A percentile compares a stretch with the other conserved stretches of the same genome.
Conservation (phyloP, 2,113 vertebrate species). For the Rhodinocichla rosea region DNA sequence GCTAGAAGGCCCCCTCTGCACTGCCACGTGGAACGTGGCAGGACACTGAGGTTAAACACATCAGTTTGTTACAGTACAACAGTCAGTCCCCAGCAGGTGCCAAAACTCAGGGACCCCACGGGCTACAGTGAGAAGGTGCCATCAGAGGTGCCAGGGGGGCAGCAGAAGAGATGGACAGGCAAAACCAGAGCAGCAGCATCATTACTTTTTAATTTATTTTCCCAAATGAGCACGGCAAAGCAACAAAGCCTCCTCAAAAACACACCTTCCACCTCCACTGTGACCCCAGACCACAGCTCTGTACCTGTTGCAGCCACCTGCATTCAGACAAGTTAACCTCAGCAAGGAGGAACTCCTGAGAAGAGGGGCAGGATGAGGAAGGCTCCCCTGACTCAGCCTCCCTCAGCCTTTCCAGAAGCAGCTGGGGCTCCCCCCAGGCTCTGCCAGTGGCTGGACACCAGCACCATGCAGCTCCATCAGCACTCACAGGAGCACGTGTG, state of each 20-base stretch:
- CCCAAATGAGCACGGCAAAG: neutral
- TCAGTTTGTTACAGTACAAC: slow-evolving; percentile 39
- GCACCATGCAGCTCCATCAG: neutral
- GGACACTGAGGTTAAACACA: slow-evolving; percentile 11
- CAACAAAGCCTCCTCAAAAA: neutral
- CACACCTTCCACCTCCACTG: neutral
- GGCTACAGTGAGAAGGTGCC: neutral
- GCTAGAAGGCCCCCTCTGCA: slow-evolving; percentile 42
- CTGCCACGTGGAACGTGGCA: neutral
- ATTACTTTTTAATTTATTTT: neutral
- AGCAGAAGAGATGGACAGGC: slow-evolving; percentile 1
- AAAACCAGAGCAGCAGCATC: neutral
- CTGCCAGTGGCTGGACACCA: neutral
- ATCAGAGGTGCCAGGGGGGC: neutral
- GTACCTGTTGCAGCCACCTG: neutral
- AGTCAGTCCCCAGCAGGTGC: neutral
- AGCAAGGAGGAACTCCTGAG: neutral
- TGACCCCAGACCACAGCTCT: neutral
- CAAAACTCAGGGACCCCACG: neutral
- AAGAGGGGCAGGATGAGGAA: neutral
- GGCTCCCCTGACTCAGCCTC: fast-evolving
- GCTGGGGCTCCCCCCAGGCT: neutral
- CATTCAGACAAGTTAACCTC: fast-evolving
- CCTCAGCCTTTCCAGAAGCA: neutral
- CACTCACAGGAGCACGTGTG: fast-evolving